Conservation (phyloP, 2,113 vertebrate genomes). For the Syngnathus typhle region DNA sequence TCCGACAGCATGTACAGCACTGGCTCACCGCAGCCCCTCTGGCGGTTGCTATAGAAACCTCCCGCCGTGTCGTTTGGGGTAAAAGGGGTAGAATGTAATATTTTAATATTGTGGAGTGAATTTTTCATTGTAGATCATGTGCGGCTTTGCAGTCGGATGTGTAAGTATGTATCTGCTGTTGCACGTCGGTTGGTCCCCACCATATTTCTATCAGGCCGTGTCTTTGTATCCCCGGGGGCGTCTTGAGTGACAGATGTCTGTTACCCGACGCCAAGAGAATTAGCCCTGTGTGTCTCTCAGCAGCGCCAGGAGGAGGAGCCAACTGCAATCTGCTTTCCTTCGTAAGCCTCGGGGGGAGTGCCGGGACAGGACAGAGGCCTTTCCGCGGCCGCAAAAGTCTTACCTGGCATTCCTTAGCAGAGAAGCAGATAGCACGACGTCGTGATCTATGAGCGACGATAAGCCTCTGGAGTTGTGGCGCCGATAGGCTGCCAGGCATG, state of each 20-base stretch:
- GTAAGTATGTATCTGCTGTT: conserved; percentile 50
- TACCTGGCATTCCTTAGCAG: conserved; percentile 71
- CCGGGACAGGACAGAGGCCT: conserved; percentile 15
- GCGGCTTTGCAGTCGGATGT: conserved; percentile 33
- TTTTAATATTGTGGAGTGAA: conserved; percentile 8
- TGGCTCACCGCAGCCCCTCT: conserved; percentile 74
- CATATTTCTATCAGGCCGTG: conserved; percentile 45
- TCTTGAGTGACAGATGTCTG: conserved; percentile 71
- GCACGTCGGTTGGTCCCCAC: conserved; percentile 34
- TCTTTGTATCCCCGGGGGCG: conserved; percentile 57
- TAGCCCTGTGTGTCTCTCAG: conserved; percentile 61
- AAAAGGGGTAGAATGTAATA: conserved; percentile 36
- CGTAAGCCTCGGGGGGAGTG: conserved; percentile 32
- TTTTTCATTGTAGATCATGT: not conserved
- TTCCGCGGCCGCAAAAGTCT: conserved; percentile 30
- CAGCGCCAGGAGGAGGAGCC: conserved; percentile 40
- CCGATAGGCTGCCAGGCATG: conserved; percentile 43
- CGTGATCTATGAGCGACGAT: conserved; percentile 59
- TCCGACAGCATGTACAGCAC: conserved; percentile 69
- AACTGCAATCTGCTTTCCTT: conserved; percentile 37
- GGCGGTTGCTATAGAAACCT: conserved; percentile 85
- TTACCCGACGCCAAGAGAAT: conserved; percentile 71
- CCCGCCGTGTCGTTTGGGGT: conserved; percentile 65
- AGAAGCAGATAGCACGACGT: conserved; percentile 42
- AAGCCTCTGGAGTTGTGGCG: conserved; percentile 56